Evolutionary conservation across 1,140 invertebrate species (phyloP), one percentile per base, ranked within the genome.

Genomic region (Brachionus manjavacas): DNA sequence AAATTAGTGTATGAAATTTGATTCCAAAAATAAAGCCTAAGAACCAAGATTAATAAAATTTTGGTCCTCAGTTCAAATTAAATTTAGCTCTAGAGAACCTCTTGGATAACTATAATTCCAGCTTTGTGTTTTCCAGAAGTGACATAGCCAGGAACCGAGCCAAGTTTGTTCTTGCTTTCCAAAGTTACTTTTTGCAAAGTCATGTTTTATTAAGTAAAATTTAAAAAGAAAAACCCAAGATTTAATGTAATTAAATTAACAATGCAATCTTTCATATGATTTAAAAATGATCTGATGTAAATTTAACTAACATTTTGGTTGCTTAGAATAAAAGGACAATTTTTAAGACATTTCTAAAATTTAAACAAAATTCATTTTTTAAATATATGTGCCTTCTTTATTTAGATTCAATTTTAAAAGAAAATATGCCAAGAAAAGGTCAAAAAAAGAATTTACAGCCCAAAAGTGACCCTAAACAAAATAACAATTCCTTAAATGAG

Each of bases 151-250:
- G 41, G 16, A 23, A 76, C 46, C 12, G 41, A 31, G 25, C 72
- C 72, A 43, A 76, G 31, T 25, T 76, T 76, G 46, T 76, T 76
- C 41, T 46, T 49, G 72, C 72, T 76, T 76, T 76, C 72, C 16
- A 76, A 35, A 28, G 41, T 49, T 12, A 76, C 72, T 76, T 76
- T 23, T 20, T 76, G 39, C n/a, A 76, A 76, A 49, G 20, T 20
- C 72, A 76, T 76, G 7, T 46, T 76, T 31, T 39, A 41, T 39
- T 7, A 39, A 35, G 31, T 72, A 46, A 20, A 46, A 74, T 74
- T 35, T 35, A 35, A 35, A 0, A 6, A 35, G 1, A 35, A 35
- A 6, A 35, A 35, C 3, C 28, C 28, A 31, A 35, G 31, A 35
- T 35, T 35, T 6, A 35, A 35, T 35, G 4, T 7, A 35, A 35